These are phyloP conservation scores for Diploscapter pachys DNA, from an alignment of 1,140 invertebrate genomes.

Conservation along the genomic window DNA sequence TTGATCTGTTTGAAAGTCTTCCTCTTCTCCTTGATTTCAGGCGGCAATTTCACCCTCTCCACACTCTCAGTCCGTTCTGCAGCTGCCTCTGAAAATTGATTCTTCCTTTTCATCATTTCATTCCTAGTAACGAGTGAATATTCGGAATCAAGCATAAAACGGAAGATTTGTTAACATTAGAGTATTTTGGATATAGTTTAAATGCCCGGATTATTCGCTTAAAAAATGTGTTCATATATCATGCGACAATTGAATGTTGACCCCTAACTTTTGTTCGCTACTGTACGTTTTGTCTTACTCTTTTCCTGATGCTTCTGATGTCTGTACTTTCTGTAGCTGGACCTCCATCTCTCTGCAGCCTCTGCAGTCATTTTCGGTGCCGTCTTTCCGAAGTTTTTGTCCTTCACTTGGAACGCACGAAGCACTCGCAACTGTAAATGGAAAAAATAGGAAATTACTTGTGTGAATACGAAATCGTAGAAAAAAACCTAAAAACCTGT, in stretches of 20 bases:
- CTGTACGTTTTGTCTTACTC: conserved; percentile 16
- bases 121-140: background rate
- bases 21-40: conserved; percentile 32
- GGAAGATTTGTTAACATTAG: too few species aligned
- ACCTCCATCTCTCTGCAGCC: conserved; percentile 53
- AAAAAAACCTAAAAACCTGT: too few species aligned
- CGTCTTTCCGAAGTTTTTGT: conserved; percentile 44
- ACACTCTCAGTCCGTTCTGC: conserved; percentile 22
- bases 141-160: background rate
- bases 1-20: conserved; percentile 39
- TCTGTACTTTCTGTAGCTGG: conserved; percentile 52
- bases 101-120: background rate
- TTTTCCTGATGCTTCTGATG: conserved; percentile 49
- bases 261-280: background rate
- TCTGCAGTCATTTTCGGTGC: conserved; percentile 55
- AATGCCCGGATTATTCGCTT: too few species aligned
- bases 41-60: conserved; percentile 11
- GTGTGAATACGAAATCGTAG: too few species aligned
- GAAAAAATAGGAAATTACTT: background rate
- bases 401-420: conserved; percentile 42
- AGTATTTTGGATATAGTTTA: background rate
- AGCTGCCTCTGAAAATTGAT: conserved; percentile 20
- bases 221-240: too few species aligned
- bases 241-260: background rate
- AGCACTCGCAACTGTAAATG: conserved; percentile 33